Percentiles rank a stretch among this genome's conserved stretches.
Conservation (phyloP, 2,797 vertebrate genomes). For the Galagoides demidoff region DNA sequence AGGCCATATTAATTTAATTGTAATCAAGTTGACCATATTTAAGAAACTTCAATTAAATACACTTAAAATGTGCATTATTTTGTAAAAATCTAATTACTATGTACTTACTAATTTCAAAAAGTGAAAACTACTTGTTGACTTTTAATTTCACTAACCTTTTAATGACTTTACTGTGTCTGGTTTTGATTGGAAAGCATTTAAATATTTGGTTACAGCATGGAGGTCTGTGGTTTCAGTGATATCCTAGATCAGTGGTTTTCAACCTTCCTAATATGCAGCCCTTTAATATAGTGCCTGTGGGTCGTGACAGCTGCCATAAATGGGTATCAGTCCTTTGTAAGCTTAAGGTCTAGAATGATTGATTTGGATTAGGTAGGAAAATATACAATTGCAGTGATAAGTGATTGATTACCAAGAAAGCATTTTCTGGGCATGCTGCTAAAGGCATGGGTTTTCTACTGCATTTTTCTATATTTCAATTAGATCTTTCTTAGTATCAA, state of each 20-base stretch:
- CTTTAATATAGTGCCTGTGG: too few relatives aligned
- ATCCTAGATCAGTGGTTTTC: background rate
- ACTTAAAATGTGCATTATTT: background rate
- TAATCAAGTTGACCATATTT: background rate
- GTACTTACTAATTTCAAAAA: background rate
- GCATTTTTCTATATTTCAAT: background rate
- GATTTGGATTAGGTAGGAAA: background rate
- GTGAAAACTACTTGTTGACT: background rate
- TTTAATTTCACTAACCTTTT: background rate
- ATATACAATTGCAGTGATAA: background rate
- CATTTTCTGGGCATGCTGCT: background rate
- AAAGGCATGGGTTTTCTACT: background rate
- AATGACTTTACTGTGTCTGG: background rate
- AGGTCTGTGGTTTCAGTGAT: background rate
- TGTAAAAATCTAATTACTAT: background rate
- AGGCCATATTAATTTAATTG: background rate
- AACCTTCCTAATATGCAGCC: too few relatives aligned
- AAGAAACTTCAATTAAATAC: background rate
- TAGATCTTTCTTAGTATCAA: background rate
- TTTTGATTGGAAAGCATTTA: background rate
- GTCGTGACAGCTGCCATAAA: background rate
- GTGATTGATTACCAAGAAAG: background rate
- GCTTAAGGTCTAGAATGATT: background rate
- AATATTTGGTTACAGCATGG: background rate
- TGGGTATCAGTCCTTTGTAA: background rate